A percentile compares a stretch with the other conserved stretches of the same genome.
Evolutionary conservation across 2,797 vertebrate species (phyloP).

Genomic region (Lagocephalus sceleratus): DNA sequence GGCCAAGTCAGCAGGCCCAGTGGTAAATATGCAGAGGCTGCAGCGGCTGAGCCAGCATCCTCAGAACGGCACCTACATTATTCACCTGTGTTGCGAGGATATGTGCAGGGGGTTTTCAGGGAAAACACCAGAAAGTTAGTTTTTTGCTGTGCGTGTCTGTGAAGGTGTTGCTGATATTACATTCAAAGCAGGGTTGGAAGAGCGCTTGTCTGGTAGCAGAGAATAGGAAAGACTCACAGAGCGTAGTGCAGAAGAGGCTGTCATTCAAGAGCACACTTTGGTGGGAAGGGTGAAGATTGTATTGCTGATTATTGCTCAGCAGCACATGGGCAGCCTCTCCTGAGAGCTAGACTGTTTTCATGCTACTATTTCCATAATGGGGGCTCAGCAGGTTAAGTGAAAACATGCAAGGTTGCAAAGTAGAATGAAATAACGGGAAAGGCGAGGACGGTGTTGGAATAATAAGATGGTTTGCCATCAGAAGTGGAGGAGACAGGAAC

Average conservation of each 20-base stretch:
- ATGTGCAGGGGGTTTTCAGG: neutral
- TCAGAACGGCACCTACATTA: neutral
- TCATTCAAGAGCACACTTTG: too few species aligned
- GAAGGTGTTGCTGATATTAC: neutral
- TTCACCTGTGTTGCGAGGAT: constrained; percentile 1
- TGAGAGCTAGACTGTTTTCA: too few species aligned
- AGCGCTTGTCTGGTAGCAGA: too few species aligned
- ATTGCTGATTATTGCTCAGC: too few species aligned
- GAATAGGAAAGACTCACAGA: too few species aligned
- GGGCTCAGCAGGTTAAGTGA: too few species aligned
- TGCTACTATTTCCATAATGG: too few species aligned
- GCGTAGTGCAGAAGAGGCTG: too few species aligned
- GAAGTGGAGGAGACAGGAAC: constrained; percentile 15
- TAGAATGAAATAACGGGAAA: constrained; percentile 13
- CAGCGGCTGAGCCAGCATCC: constrained; percentile 1
- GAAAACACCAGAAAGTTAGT: constrained; percentile 3
- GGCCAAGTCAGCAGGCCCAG: constrained; percentile 69
- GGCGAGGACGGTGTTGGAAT: neutral
- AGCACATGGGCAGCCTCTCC: too few species aligned
- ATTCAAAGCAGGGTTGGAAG: neutral
- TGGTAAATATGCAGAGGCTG: constrained; percentile 72
- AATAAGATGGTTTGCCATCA: neutral
- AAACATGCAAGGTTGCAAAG: too few species aligned
- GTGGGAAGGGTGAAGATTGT: too few species aligned
- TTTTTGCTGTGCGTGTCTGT: constrained; percentile 1